Conservation (phyloP, 30 jellyfish, hydroid and myxozoan species). For the Phacellophora camtschatica region DNA sequence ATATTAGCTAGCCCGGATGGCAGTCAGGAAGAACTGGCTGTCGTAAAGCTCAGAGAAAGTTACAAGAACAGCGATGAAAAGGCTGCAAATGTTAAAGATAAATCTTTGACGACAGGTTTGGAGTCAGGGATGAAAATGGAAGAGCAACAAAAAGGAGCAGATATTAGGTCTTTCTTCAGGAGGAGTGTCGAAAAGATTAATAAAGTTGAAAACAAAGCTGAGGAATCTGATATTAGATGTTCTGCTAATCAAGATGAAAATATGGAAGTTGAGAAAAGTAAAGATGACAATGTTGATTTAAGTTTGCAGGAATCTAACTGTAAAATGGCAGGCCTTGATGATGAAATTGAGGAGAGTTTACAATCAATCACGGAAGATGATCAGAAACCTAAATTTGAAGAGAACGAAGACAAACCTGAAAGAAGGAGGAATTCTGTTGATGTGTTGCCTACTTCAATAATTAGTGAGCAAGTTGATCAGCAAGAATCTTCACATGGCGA, state of each 20-base stretch:
- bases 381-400: neutral
- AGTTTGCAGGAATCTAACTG: neutral
- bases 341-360: neutral
- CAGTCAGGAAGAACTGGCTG: too few species aligned
- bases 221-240: neutral
- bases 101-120: neutral
- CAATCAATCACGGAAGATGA: neutral
- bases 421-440: neutral
- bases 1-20: too few species aligned
- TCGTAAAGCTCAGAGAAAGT: too few species aligned
- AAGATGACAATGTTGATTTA: neutral
- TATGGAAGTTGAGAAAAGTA: neutral
- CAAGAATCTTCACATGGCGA: neutral
- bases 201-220: neutral
- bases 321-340: neutral
- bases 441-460: neutral
- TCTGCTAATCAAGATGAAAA: neutral
- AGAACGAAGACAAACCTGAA: neutral
- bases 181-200: neutral
- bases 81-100: too few species aligned
- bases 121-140: neutral
- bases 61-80: too few species aligned
- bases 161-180: conserved; percentile 10
- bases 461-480: neutral
- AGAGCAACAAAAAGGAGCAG: neutral